Evolutionary conservation across 2,888 invertebrate genomes (phyloP).

Genomic region (Dendrolimus houi): DNA sequence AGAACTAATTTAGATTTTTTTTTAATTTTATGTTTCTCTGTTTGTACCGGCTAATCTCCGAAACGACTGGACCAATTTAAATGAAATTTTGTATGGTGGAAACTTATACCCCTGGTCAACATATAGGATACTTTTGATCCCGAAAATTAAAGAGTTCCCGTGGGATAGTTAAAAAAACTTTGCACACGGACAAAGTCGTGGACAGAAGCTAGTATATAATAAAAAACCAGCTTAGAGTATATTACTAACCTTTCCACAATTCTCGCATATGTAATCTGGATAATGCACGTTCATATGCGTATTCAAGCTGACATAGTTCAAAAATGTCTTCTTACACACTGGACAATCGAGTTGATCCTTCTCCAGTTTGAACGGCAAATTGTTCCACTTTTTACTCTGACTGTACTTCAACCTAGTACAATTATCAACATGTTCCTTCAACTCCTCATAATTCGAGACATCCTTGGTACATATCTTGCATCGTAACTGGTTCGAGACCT

Average conservation of each 20-base stretch:
- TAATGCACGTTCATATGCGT: constrained; percentile 73
- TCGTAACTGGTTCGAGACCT: constrained; percentile 24
- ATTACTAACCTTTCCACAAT: constrained; percentile 49
- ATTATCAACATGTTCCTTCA: constrained; percentile 42
- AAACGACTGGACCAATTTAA: too few relatives aligned
- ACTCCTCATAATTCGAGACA: constrained; percentile 35
- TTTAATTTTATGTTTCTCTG: too few relatives aligned
- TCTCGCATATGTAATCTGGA: constrained; percentile 67
- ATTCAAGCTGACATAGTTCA: constrained; percentile 59
- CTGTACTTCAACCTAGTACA: constrained; percentile 37
- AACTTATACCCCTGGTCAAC: too few relatives aligned
- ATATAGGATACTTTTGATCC: too few relatives aligned
- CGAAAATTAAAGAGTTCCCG: too few relatives aligned
- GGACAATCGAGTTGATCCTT: constrained; percentile 66
- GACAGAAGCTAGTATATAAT: too few relatives aligned
- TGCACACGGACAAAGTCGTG: too few relatives aligned
- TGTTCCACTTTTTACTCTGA: constrained; percentile 35
- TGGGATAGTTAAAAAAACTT: too few relatives aligned
- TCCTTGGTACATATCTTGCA: constrained; percentile 57
- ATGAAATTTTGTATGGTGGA: too few relatives aligned
- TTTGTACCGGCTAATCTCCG: too few relatives aligned
- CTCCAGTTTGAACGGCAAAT: constrained; percentile 58
- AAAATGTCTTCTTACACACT: constrained; percentile 52
- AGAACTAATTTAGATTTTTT: too few relatives aligned
- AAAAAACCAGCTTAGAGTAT: too few relatives aligned